Evolutionary conservation across 2,797 vertebrate species (phyloP), one percentile per base, ranked within the genome.

Genomic region (Podarcis lilfordi): DNA sequence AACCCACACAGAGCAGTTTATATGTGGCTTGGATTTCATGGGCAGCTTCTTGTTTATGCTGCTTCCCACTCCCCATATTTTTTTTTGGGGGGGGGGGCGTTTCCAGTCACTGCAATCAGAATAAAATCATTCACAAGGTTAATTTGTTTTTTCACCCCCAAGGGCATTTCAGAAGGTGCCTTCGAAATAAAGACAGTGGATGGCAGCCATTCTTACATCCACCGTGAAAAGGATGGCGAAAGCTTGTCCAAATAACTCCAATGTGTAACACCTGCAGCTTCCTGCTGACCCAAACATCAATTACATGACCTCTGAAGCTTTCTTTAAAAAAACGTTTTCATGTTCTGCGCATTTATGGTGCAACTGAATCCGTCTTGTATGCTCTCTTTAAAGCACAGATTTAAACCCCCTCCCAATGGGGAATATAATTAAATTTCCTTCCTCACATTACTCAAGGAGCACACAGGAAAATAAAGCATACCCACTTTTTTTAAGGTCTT

Each of bases 401-500:
- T 55, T 32, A 37, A 69, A 68, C 23, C 27, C 40, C 10, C 37
- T 9, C 21, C 61, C 43, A 43, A 9, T 35, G 7, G n/a, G 35
- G 17, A 59, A 40, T 88, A 17, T 27, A 37, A 32, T 17, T 37
- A 7, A 27, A 59, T 40, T 13, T 50, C 50, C 10, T 69, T 15
- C 64, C 40, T 87, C 89, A 88, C 89, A 89, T 27, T 83, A 66
- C 3, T 75, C 83, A 80, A 81, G 92, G 66, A 50, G n/a, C 27
- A 55, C 80, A 69, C 66, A 69, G 76, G 82, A 55, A 76, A 89
- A 83, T 29, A 78, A 43, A 78, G 45, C 35, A 40, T 71, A 78
- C 8, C 17, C 50, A 15, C 59, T 45, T 88, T 71, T 89, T 86
- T 15, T 86, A 84, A 87, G 25, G 25, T 25, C 75, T 84, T 91